Evolutionary conservation across 2,797 vertebrate species (phyloP).

Genomic region (Microctenopoma steveboyesi): DNA sequence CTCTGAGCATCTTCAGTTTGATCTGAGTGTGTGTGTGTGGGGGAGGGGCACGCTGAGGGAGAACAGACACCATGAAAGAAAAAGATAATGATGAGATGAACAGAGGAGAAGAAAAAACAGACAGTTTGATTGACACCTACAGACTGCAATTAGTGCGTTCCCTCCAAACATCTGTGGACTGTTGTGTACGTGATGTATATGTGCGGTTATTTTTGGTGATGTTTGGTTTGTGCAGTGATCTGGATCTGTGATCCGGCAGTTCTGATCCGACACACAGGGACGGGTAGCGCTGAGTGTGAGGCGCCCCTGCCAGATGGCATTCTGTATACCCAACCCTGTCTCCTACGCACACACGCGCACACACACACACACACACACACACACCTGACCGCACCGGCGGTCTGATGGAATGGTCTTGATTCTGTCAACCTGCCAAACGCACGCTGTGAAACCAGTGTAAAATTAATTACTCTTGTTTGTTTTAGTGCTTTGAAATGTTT

Average conservation of each 20-base stretch:
- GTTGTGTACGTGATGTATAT: conserved; percentile 72
- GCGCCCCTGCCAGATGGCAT: conserved; percentile 95
- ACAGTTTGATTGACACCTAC: conserved; percentile 95
- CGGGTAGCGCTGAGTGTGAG: conserved; percentile 82
- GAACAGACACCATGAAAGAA: conserved; percentile 47
- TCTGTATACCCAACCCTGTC: conserved; percentile 70
- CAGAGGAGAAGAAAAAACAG: conserved; percentile 56
- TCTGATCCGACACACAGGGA: conserved; percentile 93
- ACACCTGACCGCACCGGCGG: conserved; percentile 51
- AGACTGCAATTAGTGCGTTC: conserved; percentile 95
- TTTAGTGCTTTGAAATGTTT: conserved; percentile 35
- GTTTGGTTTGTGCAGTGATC: conserved; percentile 85
- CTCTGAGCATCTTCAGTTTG: conserved; percentile 53
- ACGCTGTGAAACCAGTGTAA: conserved; percentile 62
- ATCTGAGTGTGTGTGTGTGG: conserved; percentile 30
- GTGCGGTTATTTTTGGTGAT: conserved; percentile 63
- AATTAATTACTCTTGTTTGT: conserved; percentile 66
- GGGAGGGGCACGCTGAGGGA: conserved; percentile 55
- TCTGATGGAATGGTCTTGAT: conserved; percentile 68
- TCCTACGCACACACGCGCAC: conserved; percentile 23
- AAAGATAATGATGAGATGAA: conserved; percentile 62
- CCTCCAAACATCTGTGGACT: conserved; percentile 80
- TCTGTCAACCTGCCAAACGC: conserved; percentile 70
- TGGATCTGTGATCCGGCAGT: conserved; percentile 92
- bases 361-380: conserved; percentile 14